These are phyloP conservation scores for Hozukius guyotensis DNA, from an alignment of 2,797 vertebrate genomes.

Conservation along the genomic window DNA sequence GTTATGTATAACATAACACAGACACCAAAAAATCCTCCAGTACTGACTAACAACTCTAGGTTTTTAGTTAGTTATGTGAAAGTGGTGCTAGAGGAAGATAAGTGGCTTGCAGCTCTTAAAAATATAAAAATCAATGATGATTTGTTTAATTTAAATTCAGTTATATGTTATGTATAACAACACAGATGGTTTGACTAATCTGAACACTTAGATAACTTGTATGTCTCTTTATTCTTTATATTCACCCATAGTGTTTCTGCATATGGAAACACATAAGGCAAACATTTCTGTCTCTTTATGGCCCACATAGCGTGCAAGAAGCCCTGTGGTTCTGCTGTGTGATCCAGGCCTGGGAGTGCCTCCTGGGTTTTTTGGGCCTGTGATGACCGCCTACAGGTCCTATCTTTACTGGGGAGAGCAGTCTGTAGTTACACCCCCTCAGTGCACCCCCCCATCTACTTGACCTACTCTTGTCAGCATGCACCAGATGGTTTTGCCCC, in stretches of 20 bases:
- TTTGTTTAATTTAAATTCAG: neutral
- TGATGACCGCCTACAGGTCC: slow-evolving; percentile 76
- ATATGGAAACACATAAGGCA: neutral
- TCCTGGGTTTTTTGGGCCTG: slow-evolving; percentile 53
- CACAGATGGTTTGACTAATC: neutral
- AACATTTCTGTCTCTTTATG: slow-evolving; percentile 17
- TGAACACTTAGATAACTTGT: neutral
- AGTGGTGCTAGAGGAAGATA: no score
- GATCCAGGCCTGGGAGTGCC: slow-evolving; percentile 61
- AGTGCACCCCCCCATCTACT: slow-evolving; percentile 20
- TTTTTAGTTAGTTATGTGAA: no score
- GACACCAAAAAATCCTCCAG: neutral
- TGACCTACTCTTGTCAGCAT: slow-evolving; percentile 62
- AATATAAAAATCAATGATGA: no score
- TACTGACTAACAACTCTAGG: neutral
- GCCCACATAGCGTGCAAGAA: slow-evolving; percentile 31
- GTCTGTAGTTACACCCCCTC: slow-evolving; percentile 69
- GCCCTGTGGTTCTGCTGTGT: slow-evolving; percentile 56
- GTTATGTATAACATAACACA: neutral
- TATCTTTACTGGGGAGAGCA: slow-evolving; percentile 57
- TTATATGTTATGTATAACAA: neutral
- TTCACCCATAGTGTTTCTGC: neutral
- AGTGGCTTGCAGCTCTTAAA: no score
- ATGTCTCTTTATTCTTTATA: neutral
- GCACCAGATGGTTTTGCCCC: slow-evolving; percentile 78